Conservation (phyloP, 2,797 vertebrate genomes). For the Buphagus erythrorhynchus region DNA sequence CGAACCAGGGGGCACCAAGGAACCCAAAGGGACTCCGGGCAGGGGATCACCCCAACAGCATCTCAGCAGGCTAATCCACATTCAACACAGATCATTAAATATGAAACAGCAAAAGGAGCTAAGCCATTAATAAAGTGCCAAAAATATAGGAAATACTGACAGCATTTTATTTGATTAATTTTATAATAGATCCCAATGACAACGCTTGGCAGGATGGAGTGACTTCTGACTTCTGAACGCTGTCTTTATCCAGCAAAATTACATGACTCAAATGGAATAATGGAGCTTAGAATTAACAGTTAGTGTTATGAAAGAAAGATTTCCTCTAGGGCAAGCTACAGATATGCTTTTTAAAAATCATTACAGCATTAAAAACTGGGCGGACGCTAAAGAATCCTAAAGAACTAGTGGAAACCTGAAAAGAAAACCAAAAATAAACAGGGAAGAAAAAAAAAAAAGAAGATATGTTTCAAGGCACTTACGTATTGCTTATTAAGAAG, state of each 20-base stretch:
- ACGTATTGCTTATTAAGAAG: conserved; percentile 81
- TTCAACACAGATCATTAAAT: conserved; percentile 44
- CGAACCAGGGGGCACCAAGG: neutral
- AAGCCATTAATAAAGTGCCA: conserved; percentile 69
- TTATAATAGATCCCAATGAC: conserved; percentile 44
- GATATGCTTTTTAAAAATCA: conserved; percentile 69
- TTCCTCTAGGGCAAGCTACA: conserved; percentile 73
- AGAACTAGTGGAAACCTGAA: conserved; percentile 23
- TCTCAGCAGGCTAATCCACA: conserved; percentile 64
- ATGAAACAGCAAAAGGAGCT: conserved; percentile 46
- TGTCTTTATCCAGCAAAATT: conserved; percentile 65
- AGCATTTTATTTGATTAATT: conserved; percentile 65
- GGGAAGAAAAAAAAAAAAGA: neutral
- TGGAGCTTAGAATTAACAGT: conserved; percentile 73
- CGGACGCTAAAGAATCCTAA: neutral
- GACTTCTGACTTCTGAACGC: conserved; percentile 59
- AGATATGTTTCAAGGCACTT: conserved; percentile 81
- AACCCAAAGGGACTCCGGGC: neutral
- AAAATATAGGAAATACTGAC: conserved; percentile 64
- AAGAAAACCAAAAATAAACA: conserved; percentile 11
- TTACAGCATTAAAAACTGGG: conserved; percentile 46
- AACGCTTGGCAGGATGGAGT: conserved; percentile 41
- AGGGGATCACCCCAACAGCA: neutral
- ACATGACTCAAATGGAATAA: conserved; percentile 65
- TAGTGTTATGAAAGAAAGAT: conserved; percentile 75